phyloP scores from a whole-genome alignment of 2,888 invertebrate species.

The Lutraria lutraria region DNA sequence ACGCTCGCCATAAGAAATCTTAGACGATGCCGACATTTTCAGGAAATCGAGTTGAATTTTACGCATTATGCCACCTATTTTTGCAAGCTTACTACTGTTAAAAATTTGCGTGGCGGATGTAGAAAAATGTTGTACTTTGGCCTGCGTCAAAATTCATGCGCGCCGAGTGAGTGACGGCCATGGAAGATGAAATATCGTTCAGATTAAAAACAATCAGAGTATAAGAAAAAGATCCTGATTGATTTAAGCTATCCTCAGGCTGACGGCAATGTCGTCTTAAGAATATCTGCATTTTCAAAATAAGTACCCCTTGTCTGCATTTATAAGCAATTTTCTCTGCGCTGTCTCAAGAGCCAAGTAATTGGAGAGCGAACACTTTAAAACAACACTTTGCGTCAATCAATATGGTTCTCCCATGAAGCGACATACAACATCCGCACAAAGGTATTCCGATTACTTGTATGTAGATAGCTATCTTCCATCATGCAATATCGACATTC shows the following conservation, averaged over 20 bases:
- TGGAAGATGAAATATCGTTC: neutral
- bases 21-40: neutral
- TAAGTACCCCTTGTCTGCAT: too few species aligned
- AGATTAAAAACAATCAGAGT: too few species aligned
- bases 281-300: too few species aligned
- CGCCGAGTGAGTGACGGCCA: neutral
- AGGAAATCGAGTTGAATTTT: neutral
- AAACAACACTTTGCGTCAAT: neutral
- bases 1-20: neutral
- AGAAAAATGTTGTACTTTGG: too few species aligned
- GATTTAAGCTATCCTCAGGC: too few species aligned
- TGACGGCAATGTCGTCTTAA: too few species aligned
- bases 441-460: neutral
- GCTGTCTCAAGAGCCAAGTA: neutral
- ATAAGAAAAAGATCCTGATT: too few species aligned
- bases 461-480: neutral
- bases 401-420: neutral
- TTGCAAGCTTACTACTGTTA: neutral
- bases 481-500: neutral
- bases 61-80: neutral
- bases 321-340: neutral
- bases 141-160: too few species aligned
- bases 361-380: neutral
- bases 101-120: too few species aligned
- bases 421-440: neutral